These are phyloP conservation scores for Neogobius melanostomus DNA, from an alignment of 2,113 vertebrate genomes.

Conservation along the genomic window DNA sequence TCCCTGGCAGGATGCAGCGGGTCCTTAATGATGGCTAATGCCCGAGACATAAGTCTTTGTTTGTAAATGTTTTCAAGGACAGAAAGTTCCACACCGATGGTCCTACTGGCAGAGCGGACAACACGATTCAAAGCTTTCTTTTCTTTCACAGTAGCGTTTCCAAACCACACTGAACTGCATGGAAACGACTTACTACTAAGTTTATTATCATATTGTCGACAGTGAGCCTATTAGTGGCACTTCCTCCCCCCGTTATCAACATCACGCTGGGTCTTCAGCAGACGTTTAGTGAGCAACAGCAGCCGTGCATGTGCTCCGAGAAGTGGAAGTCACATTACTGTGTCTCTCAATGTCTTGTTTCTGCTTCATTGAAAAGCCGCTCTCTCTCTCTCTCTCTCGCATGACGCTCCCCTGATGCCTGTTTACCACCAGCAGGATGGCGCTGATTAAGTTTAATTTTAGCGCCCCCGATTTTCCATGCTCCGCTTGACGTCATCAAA, in stretches of 20 bases:
- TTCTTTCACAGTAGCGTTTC: no score
- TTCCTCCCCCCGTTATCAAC: neutral
- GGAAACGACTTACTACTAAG: no score
- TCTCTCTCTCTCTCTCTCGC: neutral
- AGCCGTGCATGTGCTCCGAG: slow-evolving; percentile 32
- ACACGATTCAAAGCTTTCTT: no score
- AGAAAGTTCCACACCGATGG: no score
- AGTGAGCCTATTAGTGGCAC: no score
- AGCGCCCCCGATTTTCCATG: slow-evolving; percentile 36
- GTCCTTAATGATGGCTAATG: no score
- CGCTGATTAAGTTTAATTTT: slow-evolving; percentile 55
- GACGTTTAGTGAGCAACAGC: slow-evolving; percentile 31
- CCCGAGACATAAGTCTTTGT: no score
- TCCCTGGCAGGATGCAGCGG: no score
- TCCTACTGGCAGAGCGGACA: no score
- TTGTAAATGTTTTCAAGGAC: no score
- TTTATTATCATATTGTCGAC: no score
- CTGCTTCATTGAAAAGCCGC: slow-evolving; percentile 13
- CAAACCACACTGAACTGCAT: no score
- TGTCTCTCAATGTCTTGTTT: neutral
- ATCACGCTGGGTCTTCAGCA: slow-evolving; percentile 27
- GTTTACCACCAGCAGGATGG: slow-evolving; percentile 21
- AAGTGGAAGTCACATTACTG: slow-evolving; percentile 21
- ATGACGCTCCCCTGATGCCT: slow-evolving; percentile 27
- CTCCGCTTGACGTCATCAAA: slow-evolving; percentile 60